Base-by-base conservation (phyloP, 2,888 invertebrate genomes). In the Diarsia dahlii region DNA sequence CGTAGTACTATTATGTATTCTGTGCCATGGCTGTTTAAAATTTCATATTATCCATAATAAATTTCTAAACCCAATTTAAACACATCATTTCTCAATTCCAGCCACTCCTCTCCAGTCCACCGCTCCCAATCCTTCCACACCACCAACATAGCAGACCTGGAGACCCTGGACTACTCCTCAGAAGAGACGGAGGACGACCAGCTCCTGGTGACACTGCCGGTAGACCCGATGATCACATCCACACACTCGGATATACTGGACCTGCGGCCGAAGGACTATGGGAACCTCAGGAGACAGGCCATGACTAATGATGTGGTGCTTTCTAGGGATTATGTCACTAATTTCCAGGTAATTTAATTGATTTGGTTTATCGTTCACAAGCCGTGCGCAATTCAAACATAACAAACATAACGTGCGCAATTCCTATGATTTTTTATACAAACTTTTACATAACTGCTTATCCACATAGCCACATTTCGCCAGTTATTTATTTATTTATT, bases 81-180 rank as follows among this genome's bases (percentile, higher is more conserved):
- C 15, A 4, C 34, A 58, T 0, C 1, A 6, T 23, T 48, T 75
- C 48, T 46, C 1, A 0, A 15, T 92, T 91, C 4, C 94, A 97
- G 96, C 86, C 95, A 96, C 84, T 96, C 96, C 0, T 97, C 97
- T 0, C 97, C 96, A 1, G 96, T 96, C 18, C 97, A 96, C 89
- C 94, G 97, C 20, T 96, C 96, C 0, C 96, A 96, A 74, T 97
- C 97, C 13, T 96, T 97, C 95, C 96, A 97, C 92, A 95, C 95
- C 0, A 95, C 95, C 69, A 95, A 95, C 90, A 94, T 95, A 50
- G 93, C 94, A 0, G 95, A 94, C 48, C 88, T 95, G 54, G 89
- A 88, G 34, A 92, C 94, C 67, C 88, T 94, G 80, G 95, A 95
- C 89, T 96, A 95, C 91, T 96, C 96, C 54, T 96, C 96, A 0